These are phyloP conservation scores for Diplolepis rosae DNA, from an alignment of 2,888 invertebrate species.

Conservation along the genomic window DNA sequence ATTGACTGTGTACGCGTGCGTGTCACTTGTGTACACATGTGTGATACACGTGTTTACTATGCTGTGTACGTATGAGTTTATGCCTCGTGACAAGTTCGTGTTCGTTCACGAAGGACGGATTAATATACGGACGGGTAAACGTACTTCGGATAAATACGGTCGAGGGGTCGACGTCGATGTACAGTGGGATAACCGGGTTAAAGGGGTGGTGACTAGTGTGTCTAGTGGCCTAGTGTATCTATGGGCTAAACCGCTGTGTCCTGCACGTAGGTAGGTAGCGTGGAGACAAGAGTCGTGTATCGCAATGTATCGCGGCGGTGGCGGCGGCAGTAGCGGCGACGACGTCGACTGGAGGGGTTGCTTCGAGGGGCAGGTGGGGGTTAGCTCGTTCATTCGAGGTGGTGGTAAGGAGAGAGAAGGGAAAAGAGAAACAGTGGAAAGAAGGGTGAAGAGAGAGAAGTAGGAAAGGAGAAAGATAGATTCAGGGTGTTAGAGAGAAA, in stretches of 20 bases:
- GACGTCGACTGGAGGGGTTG: conserved; percentile 61
- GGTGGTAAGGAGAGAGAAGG: conserved; percentile 44
- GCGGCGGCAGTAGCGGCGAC: conserved; percentile 58
- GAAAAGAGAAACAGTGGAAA: conserved; percentile 14
- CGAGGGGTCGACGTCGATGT: conserved; percentile 25
- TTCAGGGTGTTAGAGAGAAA: background rate
- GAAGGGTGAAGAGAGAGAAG: conserved; percentile 23
- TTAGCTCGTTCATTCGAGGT: conserved; percentile 55
- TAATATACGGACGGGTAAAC: conserved; percentile 38
- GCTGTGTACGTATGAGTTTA: conserved; percentile 36
- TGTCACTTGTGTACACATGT: conserved; percentile 37
- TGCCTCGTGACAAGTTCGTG: conserved; percentile 39
- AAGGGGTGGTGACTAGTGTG: conserved; percentile 49
- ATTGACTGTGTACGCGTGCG: conserved; percentile 48
- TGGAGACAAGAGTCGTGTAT: conserved; percentile 69
- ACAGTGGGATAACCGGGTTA: conserved; percentile 17
- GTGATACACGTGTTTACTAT: conserved; percentile 35
- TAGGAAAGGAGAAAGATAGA: conserved; percentile 7
- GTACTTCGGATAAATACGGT: conserved; percentile 25
- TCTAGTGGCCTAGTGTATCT: conserved; percentile 58
- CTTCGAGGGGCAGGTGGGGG: conserved; percentile 59
- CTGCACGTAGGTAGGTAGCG: conserved; percentile 65
- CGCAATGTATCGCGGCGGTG: conserved; percentile 70
- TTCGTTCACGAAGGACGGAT: conserved; percentile 33
- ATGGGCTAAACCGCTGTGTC: conserved; percentile 62